These are phyloP conservation scores for Xylocopa sonorina DNA, from an alignment of 1,140 invertebrate genomes.

Conservation along the genomic window DNA sequence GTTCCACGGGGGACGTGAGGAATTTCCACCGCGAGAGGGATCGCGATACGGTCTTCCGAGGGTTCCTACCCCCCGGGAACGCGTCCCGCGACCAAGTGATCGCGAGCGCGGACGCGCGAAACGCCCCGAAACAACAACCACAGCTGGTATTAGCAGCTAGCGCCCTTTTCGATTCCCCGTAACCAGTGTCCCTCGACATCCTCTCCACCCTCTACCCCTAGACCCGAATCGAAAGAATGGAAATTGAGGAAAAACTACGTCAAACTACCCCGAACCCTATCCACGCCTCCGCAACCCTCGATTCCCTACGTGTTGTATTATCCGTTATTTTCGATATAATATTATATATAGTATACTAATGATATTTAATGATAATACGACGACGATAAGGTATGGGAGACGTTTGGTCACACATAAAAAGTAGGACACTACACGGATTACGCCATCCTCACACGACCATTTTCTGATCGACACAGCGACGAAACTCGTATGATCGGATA, in stretches of 20 bases:
- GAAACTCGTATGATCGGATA: slow-evolving; percentile 53
- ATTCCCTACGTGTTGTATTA: slow-evolving; percentile 82
- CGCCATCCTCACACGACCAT: slow-evolving; percentile 74
- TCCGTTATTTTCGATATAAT: slow-evolving; percentile 83
- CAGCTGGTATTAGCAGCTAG: slow-evolving; percentile 75
- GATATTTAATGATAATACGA: slow-evolving; percentile 82
- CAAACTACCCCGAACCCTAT: slow-evolving; percentile 45
- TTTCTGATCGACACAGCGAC: slow-evolving; percentile 55
- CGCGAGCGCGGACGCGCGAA: slow-evolving; percentile 58
- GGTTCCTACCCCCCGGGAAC: background rate
- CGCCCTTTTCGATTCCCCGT: slow-evolving; percentile 70
- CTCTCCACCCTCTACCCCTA: slow-evolving; percentile 45
- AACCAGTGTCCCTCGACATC: slow-evolving; percentile 63
- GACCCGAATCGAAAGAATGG: slow-evolving; percentile 2
- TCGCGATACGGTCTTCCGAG: background rate
- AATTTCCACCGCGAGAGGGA: background rate
- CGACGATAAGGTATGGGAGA: slow-evolving; percentile 82
- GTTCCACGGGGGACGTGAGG: slow-evolving; percentile 1
- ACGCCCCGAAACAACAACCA: slow-evolving; percentile 65
- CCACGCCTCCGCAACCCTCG: slow-evolving; percentile 65
- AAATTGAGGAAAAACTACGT: background rate
- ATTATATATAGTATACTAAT: slow-evolving; percentile 81
- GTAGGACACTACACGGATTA: slow-evolving; percentile 71
- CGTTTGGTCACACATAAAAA: slow-evolving; percentile 79
- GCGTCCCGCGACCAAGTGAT: slow-evolving; percentile 40